Evolutionary conservation across 2,888 invertebrate genomes (phyloP).

Genomic region (Brachynemurus nebulosus): DNA sequence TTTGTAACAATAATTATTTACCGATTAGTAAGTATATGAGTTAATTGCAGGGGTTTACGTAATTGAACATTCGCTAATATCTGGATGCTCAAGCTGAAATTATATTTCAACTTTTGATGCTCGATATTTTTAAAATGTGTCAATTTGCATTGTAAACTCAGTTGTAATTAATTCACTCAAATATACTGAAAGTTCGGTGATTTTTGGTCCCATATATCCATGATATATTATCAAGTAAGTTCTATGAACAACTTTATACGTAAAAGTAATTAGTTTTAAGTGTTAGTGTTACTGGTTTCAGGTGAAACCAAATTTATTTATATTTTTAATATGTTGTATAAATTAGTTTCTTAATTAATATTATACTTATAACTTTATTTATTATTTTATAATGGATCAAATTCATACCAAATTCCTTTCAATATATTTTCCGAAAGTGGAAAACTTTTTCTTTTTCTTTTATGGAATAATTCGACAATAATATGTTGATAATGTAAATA

Average conservation of each 20-base stretch:
- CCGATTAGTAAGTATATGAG: slow-evolving; percentile 26
- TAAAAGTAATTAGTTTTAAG: background rate
- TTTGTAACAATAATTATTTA: slow-evolving; percentile 29
- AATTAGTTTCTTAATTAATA: no score
- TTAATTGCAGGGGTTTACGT: background rate
- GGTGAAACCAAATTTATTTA: slow-evolving; percentile 4
- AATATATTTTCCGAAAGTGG: no score
- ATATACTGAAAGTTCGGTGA: slow-evolving; percentile 42
- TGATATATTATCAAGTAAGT: slow-evolving; percentile 90
- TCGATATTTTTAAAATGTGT: slow-evolving; percentile 20
- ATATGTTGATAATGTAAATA: no score
- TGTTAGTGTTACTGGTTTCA: slow-evolving; percentile 3
- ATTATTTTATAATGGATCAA: no score
- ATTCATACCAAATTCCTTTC: no score
- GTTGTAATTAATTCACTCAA: slow-evolving; percentile 17
- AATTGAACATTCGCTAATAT: slow-evolving; percentile 12
- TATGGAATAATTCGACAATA: no score
- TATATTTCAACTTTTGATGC: slow-evolving; percentile 22
- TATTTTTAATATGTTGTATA: background rate
- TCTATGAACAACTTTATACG: slow-evolving; percentile 66
- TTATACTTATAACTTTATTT: no score
- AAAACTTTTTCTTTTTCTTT: no score
- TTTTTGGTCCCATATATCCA: slow-evolving; percentile 94
- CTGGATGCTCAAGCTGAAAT: slow-evolving; percentile 22
- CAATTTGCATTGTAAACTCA: slow-evolving; percentile 15